Evolutionary conservation across 2,113 vertebrate species (phyloP), one percentile per base, ranked within the genome.

Genomic region (Odocoileus hemionus): DNA sequence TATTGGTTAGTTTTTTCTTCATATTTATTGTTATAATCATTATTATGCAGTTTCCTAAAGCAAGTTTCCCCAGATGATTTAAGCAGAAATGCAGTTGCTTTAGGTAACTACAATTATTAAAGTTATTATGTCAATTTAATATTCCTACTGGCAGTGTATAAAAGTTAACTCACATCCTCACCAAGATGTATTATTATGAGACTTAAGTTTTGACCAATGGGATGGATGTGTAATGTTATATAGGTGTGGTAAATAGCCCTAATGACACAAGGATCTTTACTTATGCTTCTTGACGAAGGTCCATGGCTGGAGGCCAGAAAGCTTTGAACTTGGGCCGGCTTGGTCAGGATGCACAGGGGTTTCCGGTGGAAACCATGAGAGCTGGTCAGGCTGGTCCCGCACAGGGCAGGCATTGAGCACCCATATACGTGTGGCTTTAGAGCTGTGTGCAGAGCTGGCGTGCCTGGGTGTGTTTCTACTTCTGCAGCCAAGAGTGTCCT

Each of bases 391-490:
- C n/a, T 67, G 17, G n/a, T 67, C 17, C n/a, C 64, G 9, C n/a
- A 67, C 4, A 36, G 9, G 16, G 17, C 17, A 36, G 33, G 64
- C n/a, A 11, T 10, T n/a, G 33, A 67, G 61, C 0, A 0, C 16
- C 16, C 0, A 0, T 8, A 19, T 33, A 67, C 4, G 0, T 67
- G 16, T 67, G 61, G 16, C 16, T 67, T 67, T 67, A 7, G 7
- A 10, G 16, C 33, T 67, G 33, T 67, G 16, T n/a, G 16, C 7
- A 10, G 33, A 67, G 61, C n/a, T 67, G 2, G 4, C 7, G 9
- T n/a, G 7, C 8, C 33, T n/a, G 8, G 61, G 4, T n/a, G 33
- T n/a, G 33, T 67, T 8, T 67, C 61, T 67, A 4, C 33, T n/a
- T 67, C 16, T n/a, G 61, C 61, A 67, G 61, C 61, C 61, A 19